Evolutionary conservation across 2,797 vertebrate genomes (phyloP).

Genomic region (Phyllotis vaccarum): DNA sequence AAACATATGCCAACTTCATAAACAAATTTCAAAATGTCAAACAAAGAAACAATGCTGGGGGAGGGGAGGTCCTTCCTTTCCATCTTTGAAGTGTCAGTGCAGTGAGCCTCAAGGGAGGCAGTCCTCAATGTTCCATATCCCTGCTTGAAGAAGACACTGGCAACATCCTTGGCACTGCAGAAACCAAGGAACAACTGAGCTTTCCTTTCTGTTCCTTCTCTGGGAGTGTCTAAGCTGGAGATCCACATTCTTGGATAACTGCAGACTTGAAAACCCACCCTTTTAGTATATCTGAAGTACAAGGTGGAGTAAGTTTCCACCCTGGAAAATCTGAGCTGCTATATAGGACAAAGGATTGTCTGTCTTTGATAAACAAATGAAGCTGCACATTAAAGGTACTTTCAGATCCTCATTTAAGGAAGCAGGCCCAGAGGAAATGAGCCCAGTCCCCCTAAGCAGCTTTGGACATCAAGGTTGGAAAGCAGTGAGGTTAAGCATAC

Average conservation of each 20-base stretch:
- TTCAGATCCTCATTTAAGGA: constrained; percentile 74
- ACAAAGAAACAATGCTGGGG: not conserved
- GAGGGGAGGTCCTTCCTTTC: not conserved
- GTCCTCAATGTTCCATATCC: not conserved
- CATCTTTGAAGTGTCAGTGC: accelerated
- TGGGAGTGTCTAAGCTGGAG: constrained; percentile 15
- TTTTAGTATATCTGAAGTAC: constrained; percentile 36
- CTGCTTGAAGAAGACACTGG: not conserved
- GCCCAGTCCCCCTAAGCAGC: not conserved
- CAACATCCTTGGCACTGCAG: not conserved
- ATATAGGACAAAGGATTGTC: constrained; percentile 80
- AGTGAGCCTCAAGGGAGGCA: not conserved
- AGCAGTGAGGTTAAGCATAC: not conserved
- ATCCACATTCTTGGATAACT: constrained; percentile 35
- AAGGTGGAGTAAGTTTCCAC: constrained; percentile 37
- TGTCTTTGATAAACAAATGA: constrained; percentile 83
- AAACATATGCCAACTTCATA: not conserved
- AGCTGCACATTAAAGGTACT: constrained; percentile 73
- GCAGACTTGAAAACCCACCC: constrained; percentile 8
- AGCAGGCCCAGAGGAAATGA: constrained; percentile 36
- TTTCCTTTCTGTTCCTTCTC: not conserved
- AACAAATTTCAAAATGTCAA: not conserved
- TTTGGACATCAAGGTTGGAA: constrained; percentile 28
- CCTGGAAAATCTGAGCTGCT: constrained; percentile 63
- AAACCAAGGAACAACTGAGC: not conserved